A percentile compares a stretch with the other conserved stretches of the same genome.
Conservation (phyloP, 1,140 invertebrate genomes). For the Solenopsis fugax region DNA sequence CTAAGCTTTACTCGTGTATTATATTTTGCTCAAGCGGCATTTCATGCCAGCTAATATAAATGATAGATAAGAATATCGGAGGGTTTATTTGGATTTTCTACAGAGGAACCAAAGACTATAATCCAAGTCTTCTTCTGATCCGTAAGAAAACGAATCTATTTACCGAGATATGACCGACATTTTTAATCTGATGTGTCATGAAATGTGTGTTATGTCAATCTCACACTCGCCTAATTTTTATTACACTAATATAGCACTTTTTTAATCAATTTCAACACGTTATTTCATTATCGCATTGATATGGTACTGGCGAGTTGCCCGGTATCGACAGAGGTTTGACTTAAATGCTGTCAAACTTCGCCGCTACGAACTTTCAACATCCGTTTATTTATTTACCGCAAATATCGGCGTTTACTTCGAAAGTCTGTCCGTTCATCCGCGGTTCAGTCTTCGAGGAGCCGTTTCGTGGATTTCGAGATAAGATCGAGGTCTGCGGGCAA, state of each 20-base stretch:
- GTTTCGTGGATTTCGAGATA: not conserved
- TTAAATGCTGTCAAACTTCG: constrained; percentile 30
- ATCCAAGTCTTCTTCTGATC: not conserved
- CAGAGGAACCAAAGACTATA: not conserved
- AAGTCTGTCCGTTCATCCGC: not conserved
- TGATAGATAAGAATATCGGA: not conserved
- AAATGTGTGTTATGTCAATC: not conserved
- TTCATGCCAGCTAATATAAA: not conserved
- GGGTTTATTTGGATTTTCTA: not conserved
- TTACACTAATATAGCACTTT: constrained; percentile 3
- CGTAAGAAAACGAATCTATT: not conserved
- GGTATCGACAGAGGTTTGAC: not conserved
- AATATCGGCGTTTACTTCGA: constrained; percentile 3
- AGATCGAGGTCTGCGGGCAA: not conserved
- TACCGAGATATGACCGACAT: not conserved
- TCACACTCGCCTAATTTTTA: constrained; percentile 11
- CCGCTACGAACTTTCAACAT: not conserved
- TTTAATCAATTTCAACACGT: not conserved
- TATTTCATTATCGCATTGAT: not conserved
- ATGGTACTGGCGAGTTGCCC: not conserved
- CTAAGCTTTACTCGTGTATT: too few relatives aligned
- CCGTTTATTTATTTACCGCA: constrained; percentile 39
- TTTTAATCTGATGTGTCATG: not conserved
- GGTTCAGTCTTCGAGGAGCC: not conserved
- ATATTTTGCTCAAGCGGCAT: not conserved